These are phyloP conservation scores for Hemichromis elongatus DNA, from an alignment of 2,113 vertebrate species.

Conservation along the genomic window DNA sequence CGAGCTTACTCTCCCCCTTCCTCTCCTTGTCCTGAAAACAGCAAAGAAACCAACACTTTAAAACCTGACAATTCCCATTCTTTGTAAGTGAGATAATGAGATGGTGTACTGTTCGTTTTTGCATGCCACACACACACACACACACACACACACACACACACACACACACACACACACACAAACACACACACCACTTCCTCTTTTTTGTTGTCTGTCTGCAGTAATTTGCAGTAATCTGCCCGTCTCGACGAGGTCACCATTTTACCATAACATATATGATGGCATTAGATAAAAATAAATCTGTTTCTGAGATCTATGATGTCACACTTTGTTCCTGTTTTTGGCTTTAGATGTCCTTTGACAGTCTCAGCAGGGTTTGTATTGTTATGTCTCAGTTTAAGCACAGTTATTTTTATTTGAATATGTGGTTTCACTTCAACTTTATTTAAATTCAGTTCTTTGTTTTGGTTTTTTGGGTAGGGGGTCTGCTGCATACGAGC, in stretches of 20 bases:
- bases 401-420: not conserved
- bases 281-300: not conserved
- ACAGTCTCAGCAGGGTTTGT: not conserved
- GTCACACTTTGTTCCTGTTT: not conserved
- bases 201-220: not conserved
- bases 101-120: not conserved
- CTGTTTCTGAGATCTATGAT: not conserved
- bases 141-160: not conserved
- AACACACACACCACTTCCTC: fast-evolving
- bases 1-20: constrained; percentile 81
- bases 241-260: not conserved
- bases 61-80: not conserved
- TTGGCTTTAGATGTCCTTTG: not conserved
- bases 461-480: not conserved
- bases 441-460: not conserved
- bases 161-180: not conserved
- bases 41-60: not conserved
- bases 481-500: not conserved
- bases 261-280: not conserved
- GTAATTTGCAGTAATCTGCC: not conserved
- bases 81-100: not conserved
- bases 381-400: not conserved
- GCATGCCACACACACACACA: not conserved
- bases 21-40: constrained; percentile 78
- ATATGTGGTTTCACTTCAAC: not conserved